Evolutionary conservation across 2,797 vertebrate genomes (phyloP).

Genomic region (Ataeniobius toweri): DNA sequence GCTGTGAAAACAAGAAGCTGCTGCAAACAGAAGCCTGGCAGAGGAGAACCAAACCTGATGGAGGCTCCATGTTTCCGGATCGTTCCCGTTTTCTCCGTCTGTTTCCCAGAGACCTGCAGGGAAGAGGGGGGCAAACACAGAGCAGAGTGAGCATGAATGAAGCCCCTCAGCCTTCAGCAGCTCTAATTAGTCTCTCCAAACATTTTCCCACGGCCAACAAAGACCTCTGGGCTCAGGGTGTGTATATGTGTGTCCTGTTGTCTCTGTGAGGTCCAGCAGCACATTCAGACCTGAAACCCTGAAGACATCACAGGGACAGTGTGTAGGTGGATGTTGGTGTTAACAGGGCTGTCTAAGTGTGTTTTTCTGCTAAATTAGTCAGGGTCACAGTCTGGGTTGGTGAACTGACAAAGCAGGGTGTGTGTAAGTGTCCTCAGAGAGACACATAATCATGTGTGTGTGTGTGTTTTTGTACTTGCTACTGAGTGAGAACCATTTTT

Average conservation of each 20-base stretch:
- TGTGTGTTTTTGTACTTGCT: slow-evolving; percentile 3
- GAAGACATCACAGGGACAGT: background rate
- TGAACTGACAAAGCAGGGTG: background rate
- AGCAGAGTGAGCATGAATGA: slow-evolving; percentile 48
- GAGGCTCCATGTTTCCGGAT: slow-evolving; percentile 66
- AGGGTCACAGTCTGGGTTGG: background rate
- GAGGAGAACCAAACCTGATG: slow-evolving; percentile 46
- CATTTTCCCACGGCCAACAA: slow-evolving; percentile 69
- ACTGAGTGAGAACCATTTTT: too few species aligned
- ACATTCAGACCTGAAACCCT: background rate
- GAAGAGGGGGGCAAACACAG: slow-evolving; percentile 1
- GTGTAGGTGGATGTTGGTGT: background rate
- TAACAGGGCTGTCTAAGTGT: background rate
- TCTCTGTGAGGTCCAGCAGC: background rate
- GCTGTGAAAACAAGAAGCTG: slow-evolving; percentile 20
- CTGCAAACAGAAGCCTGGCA: slow-evolving; percentile 8
- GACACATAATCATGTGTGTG: background rate
- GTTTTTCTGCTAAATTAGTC: slow-evolving; percentile 3
- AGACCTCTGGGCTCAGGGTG: slow-evolving; percentile 4
- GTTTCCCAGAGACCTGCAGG: slow-evolving; percentile 69
- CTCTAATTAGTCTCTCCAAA: slow-evolving; percentile 55
- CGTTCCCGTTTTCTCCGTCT: slow-evolving; percentile 62
- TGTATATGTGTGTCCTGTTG: slow-evolving; percentile 12
- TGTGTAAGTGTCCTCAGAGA: background rate
- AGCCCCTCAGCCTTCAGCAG: slow-evolving; percentile 41